Percentiles rank a stretch among this genome's conserved stretches.
Conservation (phyloP, 2,888 invertebrate species). For the Torymus aiolomorphi region DNA sequence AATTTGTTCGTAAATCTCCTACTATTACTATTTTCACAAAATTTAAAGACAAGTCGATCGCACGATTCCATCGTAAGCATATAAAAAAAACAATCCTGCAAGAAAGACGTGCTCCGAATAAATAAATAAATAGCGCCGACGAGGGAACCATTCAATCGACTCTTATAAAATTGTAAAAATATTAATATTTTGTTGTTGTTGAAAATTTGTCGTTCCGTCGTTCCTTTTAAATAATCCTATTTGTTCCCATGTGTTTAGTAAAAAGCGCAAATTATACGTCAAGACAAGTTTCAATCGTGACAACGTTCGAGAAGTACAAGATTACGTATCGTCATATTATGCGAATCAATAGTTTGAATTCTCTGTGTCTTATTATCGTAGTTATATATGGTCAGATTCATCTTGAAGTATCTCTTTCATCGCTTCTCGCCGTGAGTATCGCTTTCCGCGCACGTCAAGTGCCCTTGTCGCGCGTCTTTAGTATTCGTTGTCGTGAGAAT, state of each 20-base stretch:
- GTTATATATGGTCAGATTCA: too few species aligned
- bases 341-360: too few species aligned
- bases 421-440: too few species aligned
- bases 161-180: conserved; percentile 20
- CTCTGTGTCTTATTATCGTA: too few species aligned
- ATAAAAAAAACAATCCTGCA: neutral
- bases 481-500: too few species aligned
- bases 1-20: neutral
- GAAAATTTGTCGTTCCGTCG: neutral
- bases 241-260: conserved; percentile 28
- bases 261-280: conserved; percentile 12
- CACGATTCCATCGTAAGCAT: neutral
- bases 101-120: too few species aligned
- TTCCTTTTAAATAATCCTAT: conserved; percentile 17
- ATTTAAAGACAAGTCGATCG: conserved; percentile 4
- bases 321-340: neutral
- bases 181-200: neutral
- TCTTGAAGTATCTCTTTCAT: too few species aligned
- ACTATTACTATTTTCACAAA: conserved; percentile 1
- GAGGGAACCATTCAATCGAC: neutral
- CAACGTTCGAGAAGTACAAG: neutral
- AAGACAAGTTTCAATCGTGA: too few species aligned
- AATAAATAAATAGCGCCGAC: neutral
- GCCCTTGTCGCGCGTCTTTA: too few species aligned
- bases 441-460: too few species aligned